Evolutionary conservation across 2,113 vertebrate species (phyloP).

Genomic region (Eurystomus gularis): DNA sequence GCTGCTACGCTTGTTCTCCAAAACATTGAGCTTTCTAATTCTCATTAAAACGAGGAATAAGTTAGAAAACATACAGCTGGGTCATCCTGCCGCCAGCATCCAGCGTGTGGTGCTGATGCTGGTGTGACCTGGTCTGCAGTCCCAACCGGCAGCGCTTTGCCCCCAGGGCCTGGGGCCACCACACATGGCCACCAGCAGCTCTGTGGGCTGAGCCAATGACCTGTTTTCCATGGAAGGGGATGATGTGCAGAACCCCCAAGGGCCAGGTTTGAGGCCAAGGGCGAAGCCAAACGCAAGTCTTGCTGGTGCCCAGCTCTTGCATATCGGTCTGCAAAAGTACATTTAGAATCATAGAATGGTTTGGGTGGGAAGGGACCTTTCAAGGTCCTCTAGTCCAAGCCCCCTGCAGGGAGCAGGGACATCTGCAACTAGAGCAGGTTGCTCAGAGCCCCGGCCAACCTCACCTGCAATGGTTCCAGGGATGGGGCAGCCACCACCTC

Average conservation of each 20-base stretch:
- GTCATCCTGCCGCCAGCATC: background rate
- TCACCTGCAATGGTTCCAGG: too few species aligned
- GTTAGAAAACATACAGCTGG: background rate
- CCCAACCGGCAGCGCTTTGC: rapidly evolving
- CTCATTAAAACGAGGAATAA: background rate
- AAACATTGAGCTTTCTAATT: background rate
- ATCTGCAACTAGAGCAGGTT: too few species aligned
- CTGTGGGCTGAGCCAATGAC: rapidly evolving
- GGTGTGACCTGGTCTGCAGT: background rate
- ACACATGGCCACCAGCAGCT: background rate
- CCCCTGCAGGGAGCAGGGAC: too few species aligned
- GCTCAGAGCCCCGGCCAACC: too few species aligned
- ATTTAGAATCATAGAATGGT: background rate
- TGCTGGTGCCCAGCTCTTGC: background rate
- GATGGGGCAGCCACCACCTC: too few species aligned
- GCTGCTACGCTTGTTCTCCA: background rate
- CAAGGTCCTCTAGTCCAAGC: too few species aligned
- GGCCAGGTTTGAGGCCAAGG: rapidly evolving
- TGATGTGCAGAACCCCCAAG: background rate
- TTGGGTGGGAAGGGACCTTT: too few species aligned
- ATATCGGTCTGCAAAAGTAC: background rate
- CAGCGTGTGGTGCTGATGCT: rapidly evolving
- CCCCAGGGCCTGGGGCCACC: background rate
- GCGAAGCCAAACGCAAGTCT: rapidly evolving
- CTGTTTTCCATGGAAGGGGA: background rate